These are phyloP conservation scores for Quadriops clusia DNA, from an alignment of 2,888 invertebrate species.

Conservation along the genomic window DNA sequence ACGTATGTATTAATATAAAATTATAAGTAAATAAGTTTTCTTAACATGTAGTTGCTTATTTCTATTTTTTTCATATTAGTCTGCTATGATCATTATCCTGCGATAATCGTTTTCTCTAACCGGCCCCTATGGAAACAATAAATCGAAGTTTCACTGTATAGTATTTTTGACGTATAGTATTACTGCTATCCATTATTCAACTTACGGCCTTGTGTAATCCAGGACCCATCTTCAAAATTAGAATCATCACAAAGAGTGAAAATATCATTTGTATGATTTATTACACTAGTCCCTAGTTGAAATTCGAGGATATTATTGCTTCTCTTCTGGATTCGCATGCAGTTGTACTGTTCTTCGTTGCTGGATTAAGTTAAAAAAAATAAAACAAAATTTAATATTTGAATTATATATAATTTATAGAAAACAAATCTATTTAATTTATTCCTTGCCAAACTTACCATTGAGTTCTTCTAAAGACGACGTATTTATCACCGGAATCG, in stretches of 20 bases:
- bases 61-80: no score
- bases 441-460: constrained; percentile 33
- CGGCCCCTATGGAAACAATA: no score
- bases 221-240: constrained; percentile 42
- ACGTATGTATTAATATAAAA: no score
- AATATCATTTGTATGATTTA: constrained; percentile 21
- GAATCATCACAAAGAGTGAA: constrained; percentile 28
- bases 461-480: constrained; percentile 42
- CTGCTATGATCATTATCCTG: no score
- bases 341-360: constrained; percentile 45
- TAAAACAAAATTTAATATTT: not conserved
- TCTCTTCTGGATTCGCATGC: constrained; percentile 46
- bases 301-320: constrained; percentile 51
- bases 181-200: constrained; percentile 18
- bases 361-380: constrained; percentile 32
- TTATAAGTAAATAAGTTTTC: no score
- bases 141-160: no score
- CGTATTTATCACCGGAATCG: constrained; percentile 35
- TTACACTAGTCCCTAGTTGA: constrained; percentile 36
- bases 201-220: constrained; percentile 54
- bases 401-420: not conserved
- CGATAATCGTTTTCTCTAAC: no score
- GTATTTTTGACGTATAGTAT: no score
- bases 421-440: constrained; percentile 4
- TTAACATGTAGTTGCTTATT: no score